Evolutionary conservation across 2,888 invertebrate species (phyloP), one percentile per base, ranked within the genome.

Genomic region (Prionchulus punctatus): DNA sequence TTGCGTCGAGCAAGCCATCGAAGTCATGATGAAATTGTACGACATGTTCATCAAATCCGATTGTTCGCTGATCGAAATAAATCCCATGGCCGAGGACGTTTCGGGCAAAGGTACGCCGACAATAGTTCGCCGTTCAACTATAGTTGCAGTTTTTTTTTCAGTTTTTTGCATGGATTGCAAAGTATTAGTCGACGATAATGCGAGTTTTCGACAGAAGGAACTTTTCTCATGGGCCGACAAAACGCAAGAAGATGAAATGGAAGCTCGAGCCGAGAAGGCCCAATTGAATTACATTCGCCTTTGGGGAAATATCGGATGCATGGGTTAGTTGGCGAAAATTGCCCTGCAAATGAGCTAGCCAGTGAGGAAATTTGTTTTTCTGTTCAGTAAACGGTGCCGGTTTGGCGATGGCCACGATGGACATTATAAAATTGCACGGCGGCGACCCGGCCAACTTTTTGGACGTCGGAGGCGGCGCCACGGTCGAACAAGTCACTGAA

Each of bases 401-500:
- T 1, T 77, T 99, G 53, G 98, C 98, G 4, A 98, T 99, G 98
- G 98, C 96, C 1, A 99, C 98, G 18, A 94, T 99, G 96, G 98
- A 99, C 71, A 91, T 99, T 43, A 94, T 99, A 60, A 89, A 88
- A 70, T 76, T 96, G 48, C 84, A 92, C 73, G 96, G 96, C 28
- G 98, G 98, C 21, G 82, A 81, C 64, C 96, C 98, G 15, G 98
- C 98, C 0, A 99, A 99, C 75, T 99, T 99, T 76, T 78, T 99
- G 53, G 98, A 99, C 72, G 86, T 92, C 52, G 98, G 98, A 27
- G 98, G 98, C 57, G 84, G 85, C 59, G 98, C 96, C 0, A 87
- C 86, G 58, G 92, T 94, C 69, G 81, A 84, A 26, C 92, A 94
- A 78, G 67, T 68, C 36, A 67, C 64, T 15, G 84, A 89, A 64